phyloP scores from a whole-genome alignment of 2,888 invertebrate genomes.

The Cephus pulcher region DNA sequence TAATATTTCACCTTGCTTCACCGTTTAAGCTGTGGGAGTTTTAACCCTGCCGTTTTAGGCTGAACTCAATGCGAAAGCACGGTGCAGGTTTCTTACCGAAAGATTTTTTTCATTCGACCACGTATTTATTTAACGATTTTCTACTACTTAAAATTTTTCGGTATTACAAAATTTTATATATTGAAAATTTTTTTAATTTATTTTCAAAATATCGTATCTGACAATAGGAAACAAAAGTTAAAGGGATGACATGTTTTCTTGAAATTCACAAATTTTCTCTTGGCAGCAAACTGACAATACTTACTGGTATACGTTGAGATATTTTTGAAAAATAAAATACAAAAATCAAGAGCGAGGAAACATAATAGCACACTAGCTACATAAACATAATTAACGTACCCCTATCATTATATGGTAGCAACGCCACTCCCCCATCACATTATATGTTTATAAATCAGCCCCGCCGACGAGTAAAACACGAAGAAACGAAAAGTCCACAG shows the following conservation, averaged over 20 bases:
- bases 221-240: neutral
- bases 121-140: neutral
- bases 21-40: conserved; percentile 39
- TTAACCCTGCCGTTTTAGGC: neutral
- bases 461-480: conserved; percentile 47
- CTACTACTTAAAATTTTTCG: no score
- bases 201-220: neutral
- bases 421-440: conserved; percentile 67
- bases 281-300: neutral
- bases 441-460: conserved; percentile 67
- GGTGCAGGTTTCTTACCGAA: neutral
- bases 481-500: conserved; percentile 40
- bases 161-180: no score
- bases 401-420: conserved; percentile 67
- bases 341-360: neutral
- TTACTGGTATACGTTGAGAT: neutral
- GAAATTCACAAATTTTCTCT: neutral
- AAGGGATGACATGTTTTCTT: neutral
- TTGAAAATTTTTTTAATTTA: no score
- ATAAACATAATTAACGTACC: conserved; percentile 65
- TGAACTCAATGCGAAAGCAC: neutral
- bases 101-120: neutral
- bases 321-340: neutral
- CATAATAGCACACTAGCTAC: neutral
- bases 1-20: conserved; percentile 63